These are phyloP conservation scores for Spea hammondii DNA, from an alignment of 2,797 vertebrate species.

Conservation along the genomic window DNA sequence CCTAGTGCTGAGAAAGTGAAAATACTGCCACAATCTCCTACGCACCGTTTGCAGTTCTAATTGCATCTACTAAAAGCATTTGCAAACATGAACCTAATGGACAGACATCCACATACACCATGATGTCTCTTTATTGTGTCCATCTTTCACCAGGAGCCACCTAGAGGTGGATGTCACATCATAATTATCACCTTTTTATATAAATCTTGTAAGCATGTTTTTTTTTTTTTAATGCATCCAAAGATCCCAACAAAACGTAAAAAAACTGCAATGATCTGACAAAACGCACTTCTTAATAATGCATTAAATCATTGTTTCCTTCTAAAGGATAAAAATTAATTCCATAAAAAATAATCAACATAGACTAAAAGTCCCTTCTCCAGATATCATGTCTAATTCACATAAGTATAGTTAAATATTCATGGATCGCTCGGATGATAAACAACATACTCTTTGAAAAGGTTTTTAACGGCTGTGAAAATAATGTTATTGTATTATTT, in stretches of 20 bases:
- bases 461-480: conserved; percentile 41
- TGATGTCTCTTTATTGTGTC: too few species aligned
- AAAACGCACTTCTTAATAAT: too few species aligned
- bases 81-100: background rate
- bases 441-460: conserved; percentile 41
- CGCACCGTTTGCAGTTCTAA: background rate
- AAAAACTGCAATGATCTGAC: too few species aligned
- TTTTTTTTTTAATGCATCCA: too few species aligned
- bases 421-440: conserved; percentile 36
- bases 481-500: conserved; percentile 43
- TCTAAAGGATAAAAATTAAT: background rate
- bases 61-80: background rate
- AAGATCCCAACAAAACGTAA: too few species aligned
- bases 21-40: conserved; percentile 2
- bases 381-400: conserved; percentile 52
- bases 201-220: too few species aligned
- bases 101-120: too few species aligned
- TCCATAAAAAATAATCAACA: conserved; percentile 18
- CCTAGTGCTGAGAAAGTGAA: background rate
- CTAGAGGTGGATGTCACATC: too few species aligned
- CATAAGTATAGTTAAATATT: conserved; percentile 45
- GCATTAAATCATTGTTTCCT: background rate
- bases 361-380: conserved; percentile 40
- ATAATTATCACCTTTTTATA: too few species aligned
- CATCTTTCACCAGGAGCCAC: too few species aligned